These are phyloP conservation scores for Triplophysa yarkandensis DNA, from an alignment of 2,797 vertebrate species.

Conservation along the genomic window DNA sequence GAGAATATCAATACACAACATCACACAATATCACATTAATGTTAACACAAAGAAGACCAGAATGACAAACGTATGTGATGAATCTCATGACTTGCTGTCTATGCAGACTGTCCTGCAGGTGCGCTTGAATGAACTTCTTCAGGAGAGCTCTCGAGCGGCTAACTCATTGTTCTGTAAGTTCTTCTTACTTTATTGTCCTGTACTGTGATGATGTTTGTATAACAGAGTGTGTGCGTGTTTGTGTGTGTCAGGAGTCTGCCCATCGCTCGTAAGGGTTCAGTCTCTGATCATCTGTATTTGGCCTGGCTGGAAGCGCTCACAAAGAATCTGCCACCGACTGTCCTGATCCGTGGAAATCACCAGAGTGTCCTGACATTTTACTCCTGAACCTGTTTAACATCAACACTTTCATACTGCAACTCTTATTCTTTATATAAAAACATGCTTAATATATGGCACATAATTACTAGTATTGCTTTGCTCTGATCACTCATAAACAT, in stretches of 20 bases:
- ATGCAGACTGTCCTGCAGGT: slow-evolving; percentile 90
- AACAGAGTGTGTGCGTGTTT: slow-evolving; percentile 39
- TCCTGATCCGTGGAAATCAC: slow-evolving; percentile 96
- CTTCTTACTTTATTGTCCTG: too few species aligned
- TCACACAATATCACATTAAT: neutral
- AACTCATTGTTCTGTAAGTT: slow-evolving; percentile 94
- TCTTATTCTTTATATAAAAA: too few species aligned
- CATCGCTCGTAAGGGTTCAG: slow-evolving; percentile 90
- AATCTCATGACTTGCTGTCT: too few species aligned
- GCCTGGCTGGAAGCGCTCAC: slow-evolving; percentile 94
- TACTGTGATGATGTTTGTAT: neutral
- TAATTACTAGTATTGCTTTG: neutral
- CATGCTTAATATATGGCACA: neutral
- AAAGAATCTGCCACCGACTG: slow-evolving; percentile 89
- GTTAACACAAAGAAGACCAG: neutral
- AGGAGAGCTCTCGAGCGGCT: slow-evolving; percentile 88
- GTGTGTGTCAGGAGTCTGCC: slow-evolving; percentile 87
- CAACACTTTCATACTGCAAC: too few species aligned
- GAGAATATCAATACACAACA: neutral
- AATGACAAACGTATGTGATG: too few species aligned
- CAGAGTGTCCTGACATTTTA: slow-evolving; percentile 98
- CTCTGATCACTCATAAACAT: neutral
- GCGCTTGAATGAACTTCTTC: slow-evolving; percentile 91
- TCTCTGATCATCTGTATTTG: slow-evolving; percentile 95
- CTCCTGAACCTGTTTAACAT: slow-evolving; percentile 77